Evolutionary conservation across 2,888 invertebrate genomes (phyloP).

Genomic region (Drosophila austrosaltans): DNA sequence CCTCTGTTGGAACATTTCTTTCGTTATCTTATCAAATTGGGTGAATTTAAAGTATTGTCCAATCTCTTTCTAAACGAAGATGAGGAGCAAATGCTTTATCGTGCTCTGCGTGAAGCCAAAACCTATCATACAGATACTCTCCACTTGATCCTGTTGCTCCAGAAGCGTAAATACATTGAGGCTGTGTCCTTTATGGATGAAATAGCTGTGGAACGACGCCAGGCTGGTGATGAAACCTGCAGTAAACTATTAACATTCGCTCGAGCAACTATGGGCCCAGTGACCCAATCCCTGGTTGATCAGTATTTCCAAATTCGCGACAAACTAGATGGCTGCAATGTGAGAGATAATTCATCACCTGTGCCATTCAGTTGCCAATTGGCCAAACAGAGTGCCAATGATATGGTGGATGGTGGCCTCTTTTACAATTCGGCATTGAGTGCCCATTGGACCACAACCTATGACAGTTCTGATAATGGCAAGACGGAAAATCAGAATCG

Average conservation of each 20-base stretch:
- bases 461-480: conserved; percentile 42
- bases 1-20: conserved; percentile 79
- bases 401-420: conserved; percentile 73
- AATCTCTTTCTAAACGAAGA: conserved; percentile 77
- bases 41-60: conserved; percentile 77
- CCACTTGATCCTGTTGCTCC: conserved; percentile 81
- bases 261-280: conserved; percentile 81
- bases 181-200: conserved; percentile 82
- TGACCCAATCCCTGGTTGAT: conserved; percentile 78
- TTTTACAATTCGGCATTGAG: conserved; percentile 80
- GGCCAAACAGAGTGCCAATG: conserved; percentile 76
- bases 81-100: conserved; percentile 79
- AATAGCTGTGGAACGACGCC: conserved; percentile 60
- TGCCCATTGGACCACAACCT: conserved; percentile 78
- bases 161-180: conserved; percentile 82
- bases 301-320: conserved; percentile 79
- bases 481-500: conserved; percentile 31
- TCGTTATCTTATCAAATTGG: conserved; percentile 68
- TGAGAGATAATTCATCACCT: conserved; percentile 50
- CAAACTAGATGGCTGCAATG: conserved; percentile 61
- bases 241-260: conserved; percentile 77
- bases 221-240: conserved; percentile 64
- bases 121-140: conserved; percentile 74
- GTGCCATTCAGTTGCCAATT: conserved; percentile 81
- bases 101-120: conserved; percentile 73